phyloP scores from a whole-genome alignment of 2,113 vertebrate genomes.

The Grus americana region DNA sequence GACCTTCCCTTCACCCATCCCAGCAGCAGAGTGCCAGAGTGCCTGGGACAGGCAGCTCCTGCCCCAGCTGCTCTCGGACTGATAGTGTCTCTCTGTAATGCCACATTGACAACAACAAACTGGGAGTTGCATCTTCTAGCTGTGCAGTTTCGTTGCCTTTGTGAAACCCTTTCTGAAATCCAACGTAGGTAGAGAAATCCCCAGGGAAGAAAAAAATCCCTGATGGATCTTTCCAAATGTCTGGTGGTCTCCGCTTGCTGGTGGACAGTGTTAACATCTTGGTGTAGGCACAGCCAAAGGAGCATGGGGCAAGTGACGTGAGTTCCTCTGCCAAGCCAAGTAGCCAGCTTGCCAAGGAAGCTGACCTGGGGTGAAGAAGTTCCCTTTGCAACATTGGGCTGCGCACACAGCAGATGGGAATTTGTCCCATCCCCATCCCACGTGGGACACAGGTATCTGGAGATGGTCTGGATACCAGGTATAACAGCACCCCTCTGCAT shows the following conservation, averaged over 20 bases:
- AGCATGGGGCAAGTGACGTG: neutral
- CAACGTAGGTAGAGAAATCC: neutral
- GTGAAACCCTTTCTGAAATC: neutral
- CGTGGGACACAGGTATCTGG: neutral
- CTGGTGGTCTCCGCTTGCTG: accelerated
- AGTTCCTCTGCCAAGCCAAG: neutral
- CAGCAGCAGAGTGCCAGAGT: neutral
- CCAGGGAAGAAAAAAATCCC: neutral
- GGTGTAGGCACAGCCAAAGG: neutral
- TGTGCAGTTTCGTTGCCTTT: accelerated
- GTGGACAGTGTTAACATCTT: accelerated
- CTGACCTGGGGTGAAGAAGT: accelerated
- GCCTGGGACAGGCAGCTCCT: accelerated
- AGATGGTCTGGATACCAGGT: neutral
- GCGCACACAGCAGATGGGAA: accelerated
- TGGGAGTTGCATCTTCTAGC: neutral
- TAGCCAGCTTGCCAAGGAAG: neutral
- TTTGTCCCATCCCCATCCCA: neutral
- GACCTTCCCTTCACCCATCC: neutral
- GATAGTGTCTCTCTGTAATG: neutral
- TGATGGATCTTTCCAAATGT: neutral
- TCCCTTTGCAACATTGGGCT: accelerated
- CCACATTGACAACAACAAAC: no score
- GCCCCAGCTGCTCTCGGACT: neutral
- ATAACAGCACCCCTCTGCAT: accelerated